Evolutionary conservation across 2,113 vertebrate genomes (phyloP).

Genomic region (Larimichthys crocea): DNA sequence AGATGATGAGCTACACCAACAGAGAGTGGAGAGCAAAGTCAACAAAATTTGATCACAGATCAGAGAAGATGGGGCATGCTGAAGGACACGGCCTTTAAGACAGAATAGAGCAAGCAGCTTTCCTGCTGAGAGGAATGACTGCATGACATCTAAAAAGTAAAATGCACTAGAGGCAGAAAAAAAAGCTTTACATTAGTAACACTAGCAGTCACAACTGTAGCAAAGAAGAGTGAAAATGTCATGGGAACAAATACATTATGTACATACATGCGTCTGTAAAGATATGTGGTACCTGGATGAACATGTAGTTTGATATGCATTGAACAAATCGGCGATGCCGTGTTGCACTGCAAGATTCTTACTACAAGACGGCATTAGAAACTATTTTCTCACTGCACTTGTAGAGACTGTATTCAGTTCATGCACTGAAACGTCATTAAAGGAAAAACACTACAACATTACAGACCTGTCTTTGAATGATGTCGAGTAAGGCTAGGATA

Average conservation of each 20-base stretch:
- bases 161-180: constrained; percentile 8
- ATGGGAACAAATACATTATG: not conserved
- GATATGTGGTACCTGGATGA: not conserved
- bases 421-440: not conserved
- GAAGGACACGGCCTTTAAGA: constrained; percentile 27
- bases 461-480: not conserved
- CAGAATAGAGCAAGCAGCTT: constrained; percentile 19
- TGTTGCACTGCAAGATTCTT: not conserved
- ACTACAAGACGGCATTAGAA: not conserved
- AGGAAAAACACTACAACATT: not conserved
- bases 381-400: not conserved
- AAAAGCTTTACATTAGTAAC: constrained; percentile 6
- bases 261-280: not conserved
- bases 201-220: not conserved
- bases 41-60: constrained; percentile 48
- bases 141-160: constrained; percentile 32
- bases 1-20: constrained; percentile 4
- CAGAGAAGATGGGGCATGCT: constrained; percentile 23
- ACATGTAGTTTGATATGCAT: not conserved
- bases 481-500: not conserved
- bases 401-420: not conserved
- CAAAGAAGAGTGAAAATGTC: not conserved
- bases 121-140: constrained; percentile 39
- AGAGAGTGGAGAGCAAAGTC: constrained; percentile 6
- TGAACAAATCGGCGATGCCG: not conserved